Conservation (phyloP, 2,888 invertebrate genomes). For the Tinea pellionella region DNA sequence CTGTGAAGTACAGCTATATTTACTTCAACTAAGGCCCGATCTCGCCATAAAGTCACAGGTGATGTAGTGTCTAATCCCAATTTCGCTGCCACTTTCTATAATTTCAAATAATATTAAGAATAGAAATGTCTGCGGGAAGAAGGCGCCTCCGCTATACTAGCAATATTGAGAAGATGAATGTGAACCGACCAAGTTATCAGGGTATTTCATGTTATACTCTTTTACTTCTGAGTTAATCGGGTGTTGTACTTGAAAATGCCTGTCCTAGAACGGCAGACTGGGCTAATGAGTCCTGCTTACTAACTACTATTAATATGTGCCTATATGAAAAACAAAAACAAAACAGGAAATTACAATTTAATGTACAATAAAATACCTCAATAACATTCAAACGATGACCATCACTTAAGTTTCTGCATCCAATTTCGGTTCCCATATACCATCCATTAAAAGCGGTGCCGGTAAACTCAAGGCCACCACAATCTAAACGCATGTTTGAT, state of each 20-base stretch:
- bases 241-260: too few relatives aligned
- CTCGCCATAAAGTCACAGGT: conserved; percentile 90
- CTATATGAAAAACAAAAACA: too few relatives aligned
- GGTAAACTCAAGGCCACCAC: conserved; percentile 93
- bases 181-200: too few relatives aligned
- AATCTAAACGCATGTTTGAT: conserved; percentile 91
- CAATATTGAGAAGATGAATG: too few relatives aligned
- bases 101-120: conserved; percentile 13
- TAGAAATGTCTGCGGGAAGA: too few relatives aligned
- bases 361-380: conserved; percentile 69
- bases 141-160: too few relatives aligned
- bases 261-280: too few relatives aligned
- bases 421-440: conserved; percentile 98
- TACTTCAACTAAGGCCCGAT: conserved; percentile 89
- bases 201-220: too few relatives aligned
- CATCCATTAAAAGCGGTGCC: conserved; percentile 96
- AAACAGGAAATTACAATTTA: conserved; percentile 11
- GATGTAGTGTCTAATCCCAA: conserved; percentile 91
- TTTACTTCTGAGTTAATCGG: too few relatives aligned
- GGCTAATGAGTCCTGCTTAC: too few relatives aligned
- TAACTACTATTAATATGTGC: too few relatives aligned
- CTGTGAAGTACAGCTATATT: conserved; percentile 93
- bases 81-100: conserved; percentile 73
- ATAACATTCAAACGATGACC: conserved; percentile 84
- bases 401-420: conserved; percentile 91